Percentiles rank a stretch among this genome's conserved stretches.
Evolutionary conservation across 2,797 vertebrate genomes (phyloP).

Genomic region (Glossophaga mutica): DNA sequence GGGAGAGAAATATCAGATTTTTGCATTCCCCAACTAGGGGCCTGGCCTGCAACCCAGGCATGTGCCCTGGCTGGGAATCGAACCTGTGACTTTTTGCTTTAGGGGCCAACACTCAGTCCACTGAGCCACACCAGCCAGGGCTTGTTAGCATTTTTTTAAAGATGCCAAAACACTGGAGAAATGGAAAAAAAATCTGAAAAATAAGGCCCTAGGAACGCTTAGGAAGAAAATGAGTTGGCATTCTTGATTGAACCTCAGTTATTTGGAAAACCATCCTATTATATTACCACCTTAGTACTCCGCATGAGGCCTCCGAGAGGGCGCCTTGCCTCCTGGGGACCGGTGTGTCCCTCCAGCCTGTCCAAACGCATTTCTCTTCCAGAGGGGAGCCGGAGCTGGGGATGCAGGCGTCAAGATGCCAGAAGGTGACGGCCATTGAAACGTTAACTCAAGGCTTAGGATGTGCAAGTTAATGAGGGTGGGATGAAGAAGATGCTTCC

Average conservation of each 20-base stretch:
- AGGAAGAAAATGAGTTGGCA: not conserved
- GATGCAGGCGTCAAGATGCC: not conserved
- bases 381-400: too few relatives aligned
- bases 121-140: too few relatives aligned
- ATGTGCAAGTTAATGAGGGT: not conserved
- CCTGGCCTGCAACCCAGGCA: too few relatives aligned
- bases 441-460: not conserved
- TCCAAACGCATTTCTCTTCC: not conserved
- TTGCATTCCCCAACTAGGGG: too few relatives aligned
- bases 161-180: not conserved
- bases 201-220: not conserved
- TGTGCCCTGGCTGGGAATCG: too few relatives aligned
- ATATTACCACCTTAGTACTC: not conserved
- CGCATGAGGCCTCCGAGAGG: too few relatives aligned
- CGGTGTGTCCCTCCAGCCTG: not conserved
- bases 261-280: not conserved
- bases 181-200: not conserved
- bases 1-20: too few relatives aligned
- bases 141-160: conserved; percentile 13
- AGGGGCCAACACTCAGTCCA: too few relatives aligned
- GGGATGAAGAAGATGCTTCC: not conserved
- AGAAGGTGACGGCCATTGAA: not conserved
- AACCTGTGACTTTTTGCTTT: too few relatives aligned
- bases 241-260: not conserved
- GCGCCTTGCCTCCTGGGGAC: not conserved